Evolutionary conservation across 2,888 invertebrate genomes (phyloP).

Genomic region (Frankliniella fusca): DNA sequence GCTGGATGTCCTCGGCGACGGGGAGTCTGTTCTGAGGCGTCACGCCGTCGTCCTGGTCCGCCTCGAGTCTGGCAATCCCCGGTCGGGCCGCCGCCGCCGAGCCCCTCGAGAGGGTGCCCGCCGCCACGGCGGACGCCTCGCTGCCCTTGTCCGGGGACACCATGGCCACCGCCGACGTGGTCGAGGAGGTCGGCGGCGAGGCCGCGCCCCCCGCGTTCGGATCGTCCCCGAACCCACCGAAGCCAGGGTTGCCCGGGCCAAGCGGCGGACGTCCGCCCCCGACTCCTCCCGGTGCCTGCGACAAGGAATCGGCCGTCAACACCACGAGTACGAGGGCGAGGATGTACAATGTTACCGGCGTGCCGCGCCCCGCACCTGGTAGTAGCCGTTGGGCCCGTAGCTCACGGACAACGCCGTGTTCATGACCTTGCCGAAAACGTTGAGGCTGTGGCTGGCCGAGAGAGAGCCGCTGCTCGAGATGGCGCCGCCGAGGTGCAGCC

Average conservation of each 20-base stretch:
- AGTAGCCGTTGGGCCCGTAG: conserved; percentile 34
- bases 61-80: not conserved
- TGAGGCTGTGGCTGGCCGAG: conserved; percentile 37
- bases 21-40: not conserved
- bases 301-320: not conserved
- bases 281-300: not conserved
- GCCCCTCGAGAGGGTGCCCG: conserved; percentile 7
- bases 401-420: conserved; percentile 38
- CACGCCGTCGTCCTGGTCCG: not conserved
- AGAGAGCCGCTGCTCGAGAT: conserved; percentile 35
- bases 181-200: not conserved
- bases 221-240: not conserved
- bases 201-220: not conserved
- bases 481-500: conserved; percentile 33
- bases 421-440: conserved; percentile 38
- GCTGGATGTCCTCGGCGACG: conserved; percentile 10
- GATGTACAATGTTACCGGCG: not conserved
- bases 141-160: not conserved
- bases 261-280: conserved; percentile 3
- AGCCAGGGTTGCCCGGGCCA: not conserved
- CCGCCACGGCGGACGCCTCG: conserved; percentile 9
- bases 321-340: not conserved
- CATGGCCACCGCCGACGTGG: not conserved
- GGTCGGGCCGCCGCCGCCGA: not conserved
- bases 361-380: not conserved